These are phyloP conservation scores for Andrena haemorrhoa DNA, from an alignment of 2,888 invertebrate species.

Conservation along the genomic window DNA sequence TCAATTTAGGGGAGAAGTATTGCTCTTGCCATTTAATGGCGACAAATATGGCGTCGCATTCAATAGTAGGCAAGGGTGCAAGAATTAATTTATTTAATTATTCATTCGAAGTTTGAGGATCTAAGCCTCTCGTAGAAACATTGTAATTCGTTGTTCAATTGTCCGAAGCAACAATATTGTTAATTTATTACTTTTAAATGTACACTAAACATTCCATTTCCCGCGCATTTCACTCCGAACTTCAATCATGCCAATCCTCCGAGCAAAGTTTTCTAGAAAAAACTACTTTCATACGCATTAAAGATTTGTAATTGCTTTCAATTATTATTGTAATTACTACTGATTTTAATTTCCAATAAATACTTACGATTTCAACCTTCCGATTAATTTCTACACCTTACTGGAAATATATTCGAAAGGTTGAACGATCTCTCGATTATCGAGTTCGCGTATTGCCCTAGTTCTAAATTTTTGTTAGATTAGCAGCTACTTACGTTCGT, in stretches of 20 bases:
- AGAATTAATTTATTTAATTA: no score
- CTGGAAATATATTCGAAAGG: neutral
- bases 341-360: neutral
- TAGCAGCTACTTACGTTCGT: slow-evolving; percentile 54
- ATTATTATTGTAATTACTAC: neutral
- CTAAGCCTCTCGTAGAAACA: no score
- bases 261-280: neutral
- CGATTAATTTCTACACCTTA: neutral
- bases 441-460: slow-evolving; percentile 28
- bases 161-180: no score
- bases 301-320: slow-evolving; percentile 9
- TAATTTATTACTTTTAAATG: no score
- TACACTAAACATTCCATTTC: slow-evolving; percentile 13
- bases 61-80: no score
- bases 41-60: no score
- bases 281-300: neutral
- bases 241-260: slow-evolving; percentile 23
- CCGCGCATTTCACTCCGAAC: slow-evolving; percentile 40
- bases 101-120: no score
- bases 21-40: no score
- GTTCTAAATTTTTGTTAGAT: slow-evolving; percentile 60
- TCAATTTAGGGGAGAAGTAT: no score
- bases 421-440: slow-evolving; percentile 4
- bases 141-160: no score
- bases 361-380: neutral